Base-by-base conservation (phyloP, 1,140 invertebrate genomes). In the Macrobrachium rosenbergii region DNA sequence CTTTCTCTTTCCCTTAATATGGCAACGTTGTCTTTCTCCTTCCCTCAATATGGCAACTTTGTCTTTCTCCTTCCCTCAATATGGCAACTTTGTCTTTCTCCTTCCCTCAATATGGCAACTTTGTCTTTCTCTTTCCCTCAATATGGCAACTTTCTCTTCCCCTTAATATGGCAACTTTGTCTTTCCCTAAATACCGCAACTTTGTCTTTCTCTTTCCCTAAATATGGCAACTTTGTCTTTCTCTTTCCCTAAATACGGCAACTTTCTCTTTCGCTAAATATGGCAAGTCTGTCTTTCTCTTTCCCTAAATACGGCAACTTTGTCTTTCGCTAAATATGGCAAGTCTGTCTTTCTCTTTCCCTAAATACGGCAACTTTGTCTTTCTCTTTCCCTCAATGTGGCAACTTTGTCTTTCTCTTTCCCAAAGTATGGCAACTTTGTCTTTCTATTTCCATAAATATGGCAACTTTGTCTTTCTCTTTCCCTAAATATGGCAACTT, bases 111-210 rank as follows among this genome's bases (percentile, higher is more conserved):
- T 63, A 12, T 63, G 12, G 12, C 62, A 14, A 12, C 62, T 63
- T n/a, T 63, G 12, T 63, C 62, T 63, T n/a, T 63, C 62, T 63
- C 62, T 63, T n/a, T 63, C 62, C n/a, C n/a, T n/a, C n/a, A n/a
- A n/a, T n/a, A n/a, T n/a, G n/a, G n/a, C n/a, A n/a, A n/a, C n/a
- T n/a, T n/a, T n/a, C n/a, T n/a, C n/a, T n/a, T n/a, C n/a, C n/a
- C n/a, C n/a, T n/a, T n/a, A n/a, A n/a, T n/a, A n/a, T n/a, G n/a
- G n/a, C n/a, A n/a, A n/a, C n/a, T n/a, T n/a, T n/a, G n/a, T n/a
- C n/a, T n/a, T n/a, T n/a, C n/a, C n/a, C n/a, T n/a, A n/a, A n/a
- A n/a, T n/a, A n/a, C n/a, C n/a, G n/a, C n/a, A n/a, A n/a, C n/a
- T n/a, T n/a, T n/a, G n/a, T n/a, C n/a, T n/a, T n/a, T n/a, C n/a